Evolutionary conservation across 2,113 vertebrate genomes (phyloP), one percentile per base, ranked within the genome.

Genomic region (Steatornis caripensis): DNA sequence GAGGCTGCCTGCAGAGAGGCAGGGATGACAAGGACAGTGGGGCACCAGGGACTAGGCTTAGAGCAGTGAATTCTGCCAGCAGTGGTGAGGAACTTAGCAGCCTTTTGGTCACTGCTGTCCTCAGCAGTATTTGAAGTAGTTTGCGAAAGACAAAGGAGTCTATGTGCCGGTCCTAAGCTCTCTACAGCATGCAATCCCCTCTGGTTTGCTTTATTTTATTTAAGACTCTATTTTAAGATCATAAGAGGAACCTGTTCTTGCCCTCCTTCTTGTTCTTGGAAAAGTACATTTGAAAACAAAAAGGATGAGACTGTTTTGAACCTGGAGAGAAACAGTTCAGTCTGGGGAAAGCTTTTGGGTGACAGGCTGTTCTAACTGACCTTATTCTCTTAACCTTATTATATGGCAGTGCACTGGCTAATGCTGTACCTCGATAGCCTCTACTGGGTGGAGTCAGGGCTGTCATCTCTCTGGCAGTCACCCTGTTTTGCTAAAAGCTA

Each of bases 81-180:
- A 80, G 17, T 58, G 76, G 58, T 80, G 62, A 90, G 45, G 58
- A 91, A 74, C 53, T 81, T n/a, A 78, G 51, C 70, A 84, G 58
- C 55, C 58, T 88, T 91, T 80, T 77, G 70, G 82, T 81, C 51
- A 48, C 36, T 94, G 81, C 76, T 92, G 72, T 81, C n/a, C 23
- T 95, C 93, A 94, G 89, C 85, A 90, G 60, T 86, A 84, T 94
- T 88, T 93, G 92, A 90, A 77, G 55, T 46, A 88, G n/a, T 55
- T 84, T 77, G 32, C 78, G 70, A 62, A 90, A 95, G 85, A 83
- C 75, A 88, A 80, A 54, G 41, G n/a, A 62, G 48, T 71, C 81
- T 89, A 5, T n/a, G 30, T 69, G 51, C 49, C 49, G 77, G 29
- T 66, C 23, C 66, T 66, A 76, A 80, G 19, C 11, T 61, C 48